Evolutionary conservation across 2,797 vertebrate genomes (phyloP), one percentile per base, ranked within the genome.

Genomic region (Brachyalestes nurse): DNA sequence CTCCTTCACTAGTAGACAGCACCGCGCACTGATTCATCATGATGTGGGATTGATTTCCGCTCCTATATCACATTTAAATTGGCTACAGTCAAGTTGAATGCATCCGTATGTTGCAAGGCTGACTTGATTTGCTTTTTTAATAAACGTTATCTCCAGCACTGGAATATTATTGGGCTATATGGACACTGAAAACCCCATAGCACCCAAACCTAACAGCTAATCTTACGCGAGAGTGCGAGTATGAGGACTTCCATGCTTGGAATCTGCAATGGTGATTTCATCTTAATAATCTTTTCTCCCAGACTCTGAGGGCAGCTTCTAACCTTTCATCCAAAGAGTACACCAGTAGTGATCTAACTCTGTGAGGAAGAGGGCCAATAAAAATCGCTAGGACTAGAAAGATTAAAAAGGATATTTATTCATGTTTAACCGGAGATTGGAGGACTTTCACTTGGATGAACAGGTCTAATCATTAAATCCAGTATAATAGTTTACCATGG

Each of bases 1-100:
- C 85, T 87, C 85, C 82, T 82, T 87, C 80, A 86, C 70, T 75
- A 81, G 75, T 23, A 84, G 86, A 89, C 87, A 85, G 78, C 87
- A 86, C 79, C 74, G 64, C 65, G 73, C 47, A 89, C 82, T n/a
- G 79, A 76, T 86, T 89, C 82, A 80, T 79, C 47, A 61, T 25
- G n/a, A 55, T 67, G 61, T 60, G 58, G 69, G 60, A 82, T 53
- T 34, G 75, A 72, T 77, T 79, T 23, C 60, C 69, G 58, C 60
- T 70, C 75, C n/a, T 38, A 72, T 77, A 53, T 75, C 67, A 40
- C 71, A 72, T 53, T 71, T 64, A 81, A 82, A 51, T 66, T 13
- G 8, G 34, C 61, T 6, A n/a, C 34, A 77, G 19, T 75, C 73
- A 40, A 75, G 79, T 55, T 71, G 17, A 6, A 12, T 14, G 49